These are phyloP conservation scores for Lomographa bimaculata DNA, from an alignment of 2,888 invertebrate species.

Conservation along the genomic window DNA sequence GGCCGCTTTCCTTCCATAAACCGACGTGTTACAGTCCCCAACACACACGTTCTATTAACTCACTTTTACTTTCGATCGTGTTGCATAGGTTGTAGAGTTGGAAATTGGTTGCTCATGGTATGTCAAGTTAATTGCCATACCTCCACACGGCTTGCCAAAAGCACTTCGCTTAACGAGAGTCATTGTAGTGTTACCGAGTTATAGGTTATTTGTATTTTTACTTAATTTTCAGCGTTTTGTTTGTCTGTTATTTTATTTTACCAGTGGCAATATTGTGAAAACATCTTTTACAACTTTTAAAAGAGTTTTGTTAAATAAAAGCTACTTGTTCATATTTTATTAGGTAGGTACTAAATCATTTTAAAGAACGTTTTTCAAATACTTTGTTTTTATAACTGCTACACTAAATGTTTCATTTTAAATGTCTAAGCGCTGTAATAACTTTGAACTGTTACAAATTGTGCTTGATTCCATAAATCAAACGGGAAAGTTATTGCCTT, in stretches of 20 bases:
- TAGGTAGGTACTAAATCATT: too few species aligned
- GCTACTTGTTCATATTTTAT: too few species aligned
- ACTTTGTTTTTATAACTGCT: too few species aligned
- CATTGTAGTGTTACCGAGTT: conserved; percentile 33
- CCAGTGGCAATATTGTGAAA: not conserved
- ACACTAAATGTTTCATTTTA: too few species aligned
- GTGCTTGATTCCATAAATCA: too few species aligned
- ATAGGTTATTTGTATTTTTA: conserved; percentile 35
- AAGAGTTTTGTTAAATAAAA: too few species aligned
- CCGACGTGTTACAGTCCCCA: conserved; percentile 33
- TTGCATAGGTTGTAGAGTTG: conserved; percentile 13
- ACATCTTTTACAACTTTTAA: too few species aligned
- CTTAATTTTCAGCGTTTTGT: conserved; percentile 20
- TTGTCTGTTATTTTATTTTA: not conserved
- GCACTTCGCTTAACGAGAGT: conserved; percentile 55
- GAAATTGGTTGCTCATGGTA: conserved; percentile 15
- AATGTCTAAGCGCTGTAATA: too few species aligned
- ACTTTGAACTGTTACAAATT: too few species aligned
- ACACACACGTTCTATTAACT: conserved; percentile 15
- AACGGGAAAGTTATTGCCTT: too few species aligned
- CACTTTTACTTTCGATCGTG: conserved; percentile 16
- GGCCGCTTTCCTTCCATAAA: conserved; percentile 42
- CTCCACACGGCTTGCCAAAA: conserved; percentile 57
- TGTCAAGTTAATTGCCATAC: conserved; percentile 57
- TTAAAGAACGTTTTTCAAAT: too few species aligned